Percentiles rank a stretch among this genome's conserved stretches.
phyloP scores from a whole-genome alignment of 2,797 vertebrate species.

The Sylvilagus floridanus region DNA sequence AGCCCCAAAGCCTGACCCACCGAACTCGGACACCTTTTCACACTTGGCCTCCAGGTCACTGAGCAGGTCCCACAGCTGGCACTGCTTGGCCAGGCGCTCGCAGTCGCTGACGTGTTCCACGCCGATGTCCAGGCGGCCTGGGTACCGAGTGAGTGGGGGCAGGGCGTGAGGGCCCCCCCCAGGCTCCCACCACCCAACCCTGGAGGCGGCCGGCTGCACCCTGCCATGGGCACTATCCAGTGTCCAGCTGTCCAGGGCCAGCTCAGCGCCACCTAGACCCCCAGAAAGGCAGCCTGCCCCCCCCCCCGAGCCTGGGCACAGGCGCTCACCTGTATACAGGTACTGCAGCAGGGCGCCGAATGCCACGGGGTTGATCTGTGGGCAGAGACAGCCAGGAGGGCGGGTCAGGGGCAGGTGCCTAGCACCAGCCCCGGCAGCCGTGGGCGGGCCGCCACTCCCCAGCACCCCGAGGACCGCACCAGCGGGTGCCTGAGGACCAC shows the following conservation, averaged over 20 bases:
- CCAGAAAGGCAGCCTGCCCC: neutral
- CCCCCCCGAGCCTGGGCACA: neutral
- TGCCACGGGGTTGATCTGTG: slow-evolving; percentile 96
- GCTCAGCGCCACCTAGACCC: neutral
- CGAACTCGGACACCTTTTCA: slow-evolving; percentile 96
- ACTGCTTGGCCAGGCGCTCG: slow-evolving; percentile 96
- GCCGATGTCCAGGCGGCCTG: slow-evolving; percentile 95
- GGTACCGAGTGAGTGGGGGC: neutral
- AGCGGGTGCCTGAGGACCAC: slow-evolving; percentile 96
- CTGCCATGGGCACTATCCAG: neutral
- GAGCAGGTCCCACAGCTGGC: slow-evolving; percentile 94
- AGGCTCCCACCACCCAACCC: neutral
- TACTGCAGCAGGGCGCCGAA: slow-evolving; percentile 96
- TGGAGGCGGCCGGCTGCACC: neutral
- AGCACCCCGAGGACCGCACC: slow-evolving; percentile 85
- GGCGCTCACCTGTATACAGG: slow-evolving; percentile 94
- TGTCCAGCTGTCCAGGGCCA: too few species aligned
- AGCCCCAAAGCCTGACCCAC: slow-evolving; percentile 86
- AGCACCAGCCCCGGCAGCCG: neutral
- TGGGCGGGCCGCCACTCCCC: neutral
- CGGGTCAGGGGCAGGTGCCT: neutral
- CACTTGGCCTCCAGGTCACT: slow-evolving; percentile 95
- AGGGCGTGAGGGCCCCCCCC: neutral
- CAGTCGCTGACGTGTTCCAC: slow-evolving; percentile 96
- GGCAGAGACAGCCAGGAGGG: slow-evolving; percentile 74